phyloP scores from a whole-genome alignment of 2,113 vertebrate genomes.

The Andinoacara biseriatus region DNA sequence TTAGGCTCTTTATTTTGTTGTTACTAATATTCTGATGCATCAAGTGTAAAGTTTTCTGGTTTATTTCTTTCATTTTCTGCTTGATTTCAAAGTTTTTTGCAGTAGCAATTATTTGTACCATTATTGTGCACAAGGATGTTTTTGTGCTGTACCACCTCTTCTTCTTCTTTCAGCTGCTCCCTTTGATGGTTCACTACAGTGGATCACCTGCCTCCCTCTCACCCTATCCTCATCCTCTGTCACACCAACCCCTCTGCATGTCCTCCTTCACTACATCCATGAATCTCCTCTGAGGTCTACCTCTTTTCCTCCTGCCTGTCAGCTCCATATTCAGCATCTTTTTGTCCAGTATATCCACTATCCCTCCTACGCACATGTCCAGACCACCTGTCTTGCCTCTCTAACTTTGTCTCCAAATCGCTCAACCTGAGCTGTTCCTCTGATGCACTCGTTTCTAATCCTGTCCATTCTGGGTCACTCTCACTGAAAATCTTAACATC shows the following conservation, averaged over 20 bases:
- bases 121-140: too few species aligned
- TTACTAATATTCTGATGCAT: neutral
- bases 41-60: neutral
- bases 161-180: neutral
- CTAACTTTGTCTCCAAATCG: too few species aligned
- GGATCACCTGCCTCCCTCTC: neutral
- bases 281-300: neutral
- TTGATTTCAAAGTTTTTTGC: neutral
- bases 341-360: neutral
- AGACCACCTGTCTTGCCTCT: neutral
- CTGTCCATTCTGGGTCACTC: too few species aligned
- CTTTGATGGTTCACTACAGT: neutral
- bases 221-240: neutral
- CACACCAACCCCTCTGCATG: slow-evolving; percentile 1
- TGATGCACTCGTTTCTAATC: too few species aligned
- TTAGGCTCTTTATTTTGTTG: neutral
- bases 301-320: neutral
- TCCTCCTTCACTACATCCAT: neutral
- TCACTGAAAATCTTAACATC: neutral
- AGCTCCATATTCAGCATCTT: neutral
- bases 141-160: neutral
- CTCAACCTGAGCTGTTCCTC: too few species aligned
- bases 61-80: neutral
- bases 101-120: neutral
- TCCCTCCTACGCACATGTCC: neutral